Evolutionary conservation across 2,797 vertebrate genomes (phyloP), one percentile per base, ranked within the genome.

Genomic region (Peromyscus eremicus): DNA sequence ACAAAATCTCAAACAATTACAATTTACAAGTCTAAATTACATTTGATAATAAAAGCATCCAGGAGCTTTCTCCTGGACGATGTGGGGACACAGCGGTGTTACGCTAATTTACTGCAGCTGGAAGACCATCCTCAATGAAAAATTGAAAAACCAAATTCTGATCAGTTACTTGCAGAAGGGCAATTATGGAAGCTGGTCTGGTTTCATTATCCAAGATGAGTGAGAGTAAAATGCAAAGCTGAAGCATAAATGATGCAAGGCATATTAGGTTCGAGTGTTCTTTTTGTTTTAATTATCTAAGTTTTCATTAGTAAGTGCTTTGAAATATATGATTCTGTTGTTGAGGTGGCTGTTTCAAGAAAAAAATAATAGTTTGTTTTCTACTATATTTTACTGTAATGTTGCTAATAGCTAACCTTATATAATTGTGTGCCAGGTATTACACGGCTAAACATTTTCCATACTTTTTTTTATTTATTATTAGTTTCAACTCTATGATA

Each of bases 221-320:
- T 83, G 60, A 88, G 85, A 92, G 96, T 92, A 89, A 96, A 93
- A 97, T 60, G 84, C 62, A 96, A 96, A 95, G 79, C 60, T 27
- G 73, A 90, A 84, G 89, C 79, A 93, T 94, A 95, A 95, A 91
- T 52, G 91, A 85, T 91, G 43, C 21, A 95, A 71, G n/a, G 46
- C 27, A n/a, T 87, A 64, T 77, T 64, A 93, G 68, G 37, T 75
- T 75, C 64, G 71, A 94, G 91, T 91, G 86, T 93, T 93, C 86
- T 70, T 94, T 94, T 92, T 90, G 86, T 96, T 96, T 98, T 96
- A 93, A 96, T 97, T 97, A 94, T 88, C 82, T 92, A 81, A 70
- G 43, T 73, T 97, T 96, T 96, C 68, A 96, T 94, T 94, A 97
- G 89, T 92, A 95, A 92, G 81, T 92, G 40, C 86, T 92, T 97